Conservation (phyloP, 2,113 vertebrate genomes). For the Desmodus rotundus region DNA sequence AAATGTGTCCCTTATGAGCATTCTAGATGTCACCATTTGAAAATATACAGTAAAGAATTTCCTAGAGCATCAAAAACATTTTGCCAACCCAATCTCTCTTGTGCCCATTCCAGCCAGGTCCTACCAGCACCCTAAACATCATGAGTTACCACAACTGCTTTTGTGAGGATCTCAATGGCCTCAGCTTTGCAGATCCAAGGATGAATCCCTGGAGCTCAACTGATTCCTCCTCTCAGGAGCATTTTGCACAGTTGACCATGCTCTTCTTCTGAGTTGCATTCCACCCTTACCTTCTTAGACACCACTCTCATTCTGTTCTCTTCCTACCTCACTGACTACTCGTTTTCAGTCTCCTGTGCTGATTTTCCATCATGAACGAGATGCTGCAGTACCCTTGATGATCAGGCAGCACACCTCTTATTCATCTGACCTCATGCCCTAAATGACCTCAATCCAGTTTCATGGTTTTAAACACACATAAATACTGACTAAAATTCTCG, state of each 20-base stretch:
- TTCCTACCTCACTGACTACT: not conserved
- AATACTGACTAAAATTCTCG: not conserved
- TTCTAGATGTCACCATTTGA: not conserved
- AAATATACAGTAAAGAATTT: not conserved
- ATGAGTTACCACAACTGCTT: not conserved
- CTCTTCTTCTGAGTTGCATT: not conserved
- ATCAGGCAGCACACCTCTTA: not conserved
- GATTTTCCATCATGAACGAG: not conserved
- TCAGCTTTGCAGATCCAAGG: not conserved
- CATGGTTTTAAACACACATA: not conserved
- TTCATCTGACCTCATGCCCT: not conserved
- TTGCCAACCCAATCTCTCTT: not conserved
- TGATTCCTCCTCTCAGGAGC: not conserved
- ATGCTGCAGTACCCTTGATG: not conserved
- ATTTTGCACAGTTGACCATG: not conserved
- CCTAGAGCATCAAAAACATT: not conserved
- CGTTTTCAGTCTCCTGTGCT: not conserved
- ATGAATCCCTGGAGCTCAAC: not conserved
- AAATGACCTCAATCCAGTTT: not conserved
- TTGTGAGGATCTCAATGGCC: not conserved
- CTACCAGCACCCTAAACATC: not conserved
- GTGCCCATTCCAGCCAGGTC: not conserved
- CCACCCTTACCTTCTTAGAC: not conserved
- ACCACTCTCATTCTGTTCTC: not conserved
- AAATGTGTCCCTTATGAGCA: not conserved